phyloP scores from a whole-genome alignment of 2,888 invertebrate species.

The Ophion costatus region DNA sequence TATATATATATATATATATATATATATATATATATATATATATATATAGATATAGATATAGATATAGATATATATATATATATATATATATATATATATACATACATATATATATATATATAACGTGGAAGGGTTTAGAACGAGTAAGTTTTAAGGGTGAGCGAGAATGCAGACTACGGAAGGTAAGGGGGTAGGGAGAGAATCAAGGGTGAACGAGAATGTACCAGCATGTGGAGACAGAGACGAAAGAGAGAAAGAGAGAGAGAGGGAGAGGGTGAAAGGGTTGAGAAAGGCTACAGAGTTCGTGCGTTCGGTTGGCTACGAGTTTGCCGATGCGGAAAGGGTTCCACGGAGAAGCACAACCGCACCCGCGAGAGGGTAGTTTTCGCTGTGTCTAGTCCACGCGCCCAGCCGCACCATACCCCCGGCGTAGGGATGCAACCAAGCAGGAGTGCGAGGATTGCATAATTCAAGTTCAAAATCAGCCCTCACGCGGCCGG shows the following conservation, averaged over 20 bases:
- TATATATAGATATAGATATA: neutral
- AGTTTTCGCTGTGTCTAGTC: conserved; percentile 56
- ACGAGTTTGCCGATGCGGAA: conserved; percentile 59
- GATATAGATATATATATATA: neutral
- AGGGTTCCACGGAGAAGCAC: conserved; percentile 36
- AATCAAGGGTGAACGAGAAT: conserved; percentile 53
- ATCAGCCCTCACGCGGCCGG: conserved; percentile 57
- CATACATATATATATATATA: neutral
- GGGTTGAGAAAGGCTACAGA: conserved; percentile 62
- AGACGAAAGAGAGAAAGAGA: conserved; percentile 32
- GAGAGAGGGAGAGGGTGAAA: conserved; percentile 10
- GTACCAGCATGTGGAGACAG: conserved; percentile 14
- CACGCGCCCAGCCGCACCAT: conserved; percentile 16
- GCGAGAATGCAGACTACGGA: conserved; percentile 31
- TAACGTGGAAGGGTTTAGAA: conserved; percentile 36
- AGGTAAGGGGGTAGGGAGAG: neutral
- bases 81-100: too few relatives aligned
- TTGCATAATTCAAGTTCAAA: conserved; percentile 68
- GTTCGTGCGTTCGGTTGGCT: conserved; percentile 59
- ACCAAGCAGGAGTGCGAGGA: conserved; percentile 34
- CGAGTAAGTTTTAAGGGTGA: conserved; percentile 56
- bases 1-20: neutral
- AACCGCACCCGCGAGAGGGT: conserved; percentile 46
- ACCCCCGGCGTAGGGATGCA: conserved; percentile 9
- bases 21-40: neutral